Evolutionary conservation across 2,888 invertebrate species (phyloP), one percentile per base, ranked within the genome.

Genomic region (Zygaena filipendulae): DNA sequence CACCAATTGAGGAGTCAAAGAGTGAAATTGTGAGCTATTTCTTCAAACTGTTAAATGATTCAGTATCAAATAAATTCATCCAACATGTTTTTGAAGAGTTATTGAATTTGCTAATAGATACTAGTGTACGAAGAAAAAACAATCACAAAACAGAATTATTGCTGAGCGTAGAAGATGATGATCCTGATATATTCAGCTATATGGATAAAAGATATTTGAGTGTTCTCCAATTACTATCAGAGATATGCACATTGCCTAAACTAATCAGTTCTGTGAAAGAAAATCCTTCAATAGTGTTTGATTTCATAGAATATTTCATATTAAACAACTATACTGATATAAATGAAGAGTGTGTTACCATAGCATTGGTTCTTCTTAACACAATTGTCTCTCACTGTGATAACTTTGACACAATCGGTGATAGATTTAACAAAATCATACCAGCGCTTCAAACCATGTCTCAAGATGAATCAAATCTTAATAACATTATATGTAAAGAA

Each of bases 151-250:
- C 58, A 27, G 59, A 68, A 29, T 51, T 59, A 16, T 43, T 79
- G 21, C 42, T 77, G n/a, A 36, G 33, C 14, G 25, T 51, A 21
- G 77, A 82, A 49, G 64, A 70, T 32, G 62, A 16, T 7, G n/a
- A 74, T 29, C 51, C 61, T 7, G 40, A 57, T 19, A 25, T 64
- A 5, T 35, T 74, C 10, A 46, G 52, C 45, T 45, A 52, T 32
- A 36, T 46, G 35, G 61, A 74, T 56, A 53, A 60, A 38, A 56
- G 71, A 26, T 81, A 82, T 54, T 51, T 75, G 13, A 47, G 59
- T 3, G 66, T 82, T 32, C 70, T 83, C 19, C 79, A 81, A 31
- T 39, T 83, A 21, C 58, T 85, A 11, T 72, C 81, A 31, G 72
- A 77, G 43, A 60, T 85, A 48, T 61, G 82, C 2, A 67, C 68